phyloP scores from a whole-genome alignment of 1,140 invertebrate genomes.

The Drosophila pandora region DNA sequence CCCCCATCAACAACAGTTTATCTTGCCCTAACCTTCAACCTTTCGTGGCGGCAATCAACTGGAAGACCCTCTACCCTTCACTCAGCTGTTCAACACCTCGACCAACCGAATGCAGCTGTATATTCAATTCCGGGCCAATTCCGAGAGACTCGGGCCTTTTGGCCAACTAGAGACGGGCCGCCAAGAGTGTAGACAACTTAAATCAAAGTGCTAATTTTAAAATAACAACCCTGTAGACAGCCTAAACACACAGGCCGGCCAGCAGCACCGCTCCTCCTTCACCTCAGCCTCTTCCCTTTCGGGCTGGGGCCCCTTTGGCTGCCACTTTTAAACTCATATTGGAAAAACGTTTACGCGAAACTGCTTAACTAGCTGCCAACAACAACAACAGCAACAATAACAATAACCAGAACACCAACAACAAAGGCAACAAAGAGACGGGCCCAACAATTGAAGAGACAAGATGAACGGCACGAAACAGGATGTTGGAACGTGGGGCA shows the following conservation, averaged over 20 bases:
- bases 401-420: conserved; percentile 5
- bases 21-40: conserved; percentile 78
- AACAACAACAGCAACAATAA: conserved; percentile 47
- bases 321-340: conserved; percentile 57
- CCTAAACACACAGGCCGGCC: conserved; percentile 73
- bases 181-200: conserved; percentile 80
- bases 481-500: conserved; percentile 78
- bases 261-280: conserved; percentile 22
- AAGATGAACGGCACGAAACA: conserved; percentile 80
- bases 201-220: conserved; percentile 82
- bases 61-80: conserved; percentile 60
- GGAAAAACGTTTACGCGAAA: conserved; percentile 80
- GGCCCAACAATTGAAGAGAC: conserved; percentile 76
- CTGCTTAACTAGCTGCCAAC: conserved; percentile 79
- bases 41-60: conserved; percentile 72
- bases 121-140: conserved; percentile 11
- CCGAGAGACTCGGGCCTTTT: conserved; percentile 24
- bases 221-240: conserved; percentile 80
- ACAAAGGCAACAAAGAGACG: conserved; percentile 31
- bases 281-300: background rate
- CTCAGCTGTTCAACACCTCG: conserved; percentile 78
- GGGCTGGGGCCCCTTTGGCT: background rate
- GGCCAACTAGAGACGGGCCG: conserved; percentile 73
- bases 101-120: conserved; percentile 48
- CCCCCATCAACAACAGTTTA: conserved; percentile 67